phyloP scores from a whole-genome alignment of 2,797 vertebrate genomes.

The Ciconia nigra region DNA sequence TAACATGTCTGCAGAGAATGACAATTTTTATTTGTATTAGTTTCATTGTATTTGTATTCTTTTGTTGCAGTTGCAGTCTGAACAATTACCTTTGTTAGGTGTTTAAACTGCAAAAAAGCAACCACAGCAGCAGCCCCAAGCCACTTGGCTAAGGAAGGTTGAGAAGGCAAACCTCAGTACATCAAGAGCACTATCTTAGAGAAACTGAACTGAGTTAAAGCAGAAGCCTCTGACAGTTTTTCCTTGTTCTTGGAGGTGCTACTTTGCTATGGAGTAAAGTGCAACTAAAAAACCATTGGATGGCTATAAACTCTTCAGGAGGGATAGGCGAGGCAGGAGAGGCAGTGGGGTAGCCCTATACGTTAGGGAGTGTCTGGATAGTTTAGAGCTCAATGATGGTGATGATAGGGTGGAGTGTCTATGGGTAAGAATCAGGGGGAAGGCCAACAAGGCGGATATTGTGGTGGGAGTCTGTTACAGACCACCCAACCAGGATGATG shows the following conservation, averaged over 20 bases:
- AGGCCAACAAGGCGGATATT: no score
- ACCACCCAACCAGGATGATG: no score
- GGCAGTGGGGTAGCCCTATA: no score
- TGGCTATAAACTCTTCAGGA: no score
- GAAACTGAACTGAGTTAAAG: background rate
- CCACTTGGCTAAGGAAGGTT: background rate
- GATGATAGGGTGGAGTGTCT: no score
- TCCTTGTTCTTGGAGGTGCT: background rate
- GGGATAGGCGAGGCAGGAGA: no score
- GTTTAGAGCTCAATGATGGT: no score
- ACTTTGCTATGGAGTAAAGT: background rate
- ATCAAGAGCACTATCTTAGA: background rate
- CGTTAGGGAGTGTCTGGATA: no score
- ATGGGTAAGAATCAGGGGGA: no score
- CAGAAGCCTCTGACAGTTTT: background rate
- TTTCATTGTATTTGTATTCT: no score
- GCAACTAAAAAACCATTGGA: background rate
- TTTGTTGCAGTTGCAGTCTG: background rate
- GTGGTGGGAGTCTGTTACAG: no score
- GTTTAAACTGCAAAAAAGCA: background rate
- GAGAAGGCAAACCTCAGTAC: background rate
- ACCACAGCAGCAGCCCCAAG: background rate
- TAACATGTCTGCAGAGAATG: background rate
- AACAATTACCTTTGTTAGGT: background rate
- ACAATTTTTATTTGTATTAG: background rate